Evolutionary conservation across 1,140 invertebrate species (phyloP).

Genomic region (Dendroctonus valens): DNA sequence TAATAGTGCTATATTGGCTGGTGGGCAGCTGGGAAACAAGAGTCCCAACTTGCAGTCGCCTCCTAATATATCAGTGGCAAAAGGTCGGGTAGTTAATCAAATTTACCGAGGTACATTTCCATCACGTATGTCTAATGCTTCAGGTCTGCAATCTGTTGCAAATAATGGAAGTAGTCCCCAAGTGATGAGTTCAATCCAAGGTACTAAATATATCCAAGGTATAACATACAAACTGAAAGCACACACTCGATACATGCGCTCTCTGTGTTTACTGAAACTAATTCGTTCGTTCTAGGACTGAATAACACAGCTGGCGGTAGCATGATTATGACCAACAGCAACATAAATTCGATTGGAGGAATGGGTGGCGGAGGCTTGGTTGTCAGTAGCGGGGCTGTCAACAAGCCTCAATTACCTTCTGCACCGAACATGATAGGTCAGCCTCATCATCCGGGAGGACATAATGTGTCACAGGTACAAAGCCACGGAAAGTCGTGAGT

Average conservation of each 20-base stretch:
- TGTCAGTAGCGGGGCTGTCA: slow-evolving; percentile 67
- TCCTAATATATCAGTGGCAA: slow-evolving; percentile 68
- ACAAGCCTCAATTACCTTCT: slow-evolving; percentile 59
- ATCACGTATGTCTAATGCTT: slow-evolving; percentile 61
- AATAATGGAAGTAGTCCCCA: slow-evolving; percentile 60
- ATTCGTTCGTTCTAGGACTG: slow-evolving; percentile 16
- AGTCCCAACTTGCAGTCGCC: slow-evolving; percentile 80
- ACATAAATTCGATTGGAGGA: slow-evolving; percentile 62
- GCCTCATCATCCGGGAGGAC: slow-evolving; percentile 49
- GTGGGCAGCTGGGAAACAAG: slow-evolving; percentile 72
- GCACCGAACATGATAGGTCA: slow-evolving; percentile 53
- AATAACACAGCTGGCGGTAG: slow-evolving; percentile 61
- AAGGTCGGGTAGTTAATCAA: slow-evolving; percentile 56
- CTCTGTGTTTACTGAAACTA: no score
- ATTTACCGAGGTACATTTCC: slow-evolving; percentile 59
- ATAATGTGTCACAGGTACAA: slow-evolving; percentile 52
- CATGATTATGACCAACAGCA: slow-evolving; percentile 71
- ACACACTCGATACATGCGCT: no score
- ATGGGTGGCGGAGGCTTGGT: slow-evolving; percentile 63
- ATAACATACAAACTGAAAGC: no score
- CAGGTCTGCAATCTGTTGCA: slow-evolving; percentile 58
- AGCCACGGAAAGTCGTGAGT: neutral
- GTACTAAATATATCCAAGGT: slow-evolving; percentile 41
- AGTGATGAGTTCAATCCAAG: slow-evolving; percentile 66
- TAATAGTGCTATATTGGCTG: slow-evolving; percentile 65